Evolutionary conservation across 1,140 invertebrate species (phyloP).

Genomic region (Phymorhynchus buccinoides): DNA sequence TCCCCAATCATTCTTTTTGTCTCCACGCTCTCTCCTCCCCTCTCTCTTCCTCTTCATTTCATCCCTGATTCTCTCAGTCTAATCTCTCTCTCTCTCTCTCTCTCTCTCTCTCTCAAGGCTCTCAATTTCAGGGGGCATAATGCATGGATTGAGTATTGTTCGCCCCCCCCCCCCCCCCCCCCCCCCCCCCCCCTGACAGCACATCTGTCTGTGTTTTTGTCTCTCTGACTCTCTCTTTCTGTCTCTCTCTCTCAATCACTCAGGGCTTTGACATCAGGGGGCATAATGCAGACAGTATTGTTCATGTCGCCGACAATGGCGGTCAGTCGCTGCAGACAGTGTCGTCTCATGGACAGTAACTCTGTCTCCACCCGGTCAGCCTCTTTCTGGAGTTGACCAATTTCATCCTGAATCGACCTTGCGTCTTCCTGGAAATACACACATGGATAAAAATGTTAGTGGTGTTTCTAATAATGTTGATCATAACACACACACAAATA

Average conservation of each 20-base stretch:
- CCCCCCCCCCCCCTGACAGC: too few species aligned
- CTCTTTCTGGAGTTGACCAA: neutral
- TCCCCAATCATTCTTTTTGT: neutral
- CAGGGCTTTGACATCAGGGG: neutral
- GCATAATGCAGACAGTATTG: slow-evolving; percentile 19
- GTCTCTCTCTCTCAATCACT: neutral
- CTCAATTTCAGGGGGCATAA: too few species aligned
- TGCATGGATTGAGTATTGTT: too few species aligned
- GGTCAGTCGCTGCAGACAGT: slow-evolving; percentile 1
- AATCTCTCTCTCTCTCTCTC: too few species aligned
- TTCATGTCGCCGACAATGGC: neutral
- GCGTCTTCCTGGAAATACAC: neutral
- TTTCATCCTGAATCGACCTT: slow-evolving; percentile 8
- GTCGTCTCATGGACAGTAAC: neutral
- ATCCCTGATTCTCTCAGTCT: too few species aligned
- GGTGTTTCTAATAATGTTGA: too few species aligned
- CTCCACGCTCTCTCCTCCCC: neutral
- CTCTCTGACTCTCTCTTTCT: neutral
- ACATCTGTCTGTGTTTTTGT: neutral
- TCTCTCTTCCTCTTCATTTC: too few species aligned
- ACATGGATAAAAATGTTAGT: too few species aligned
- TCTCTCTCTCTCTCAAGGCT: too few species aligned
- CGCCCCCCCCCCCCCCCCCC: too few species aligned
- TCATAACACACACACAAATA: too few species aligned
- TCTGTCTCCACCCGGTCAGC: neutral